phyloP scores from a whole-genome alignment of 2,113 vertebrate species.

The Tangachromis dhanisi region DNA sequence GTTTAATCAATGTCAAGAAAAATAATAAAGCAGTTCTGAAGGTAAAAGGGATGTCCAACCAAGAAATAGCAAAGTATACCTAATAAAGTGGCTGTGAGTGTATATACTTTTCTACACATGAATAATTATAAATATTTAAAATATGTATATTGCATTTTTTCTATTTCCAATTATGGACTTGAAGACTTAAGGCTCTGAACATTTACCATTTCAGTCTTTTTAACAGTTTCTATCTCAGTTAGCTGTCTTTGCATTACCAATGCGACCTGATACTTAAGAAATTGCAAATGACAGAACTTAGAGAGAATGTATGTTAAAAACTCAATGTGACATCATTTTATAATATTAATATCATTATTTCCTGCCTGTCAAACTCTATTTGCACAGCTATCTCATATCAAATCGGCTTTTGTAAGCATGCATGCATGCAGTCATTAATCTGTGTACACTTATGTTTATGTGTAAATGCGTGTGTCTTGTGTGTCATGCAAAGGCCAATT shows the following conservation, averaged over 20 bases:
- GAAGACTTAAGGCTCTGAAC: background rate
- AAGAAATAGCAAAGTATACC: background rate
- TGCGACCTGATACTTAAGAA: background rate
- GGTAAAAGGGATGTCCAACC: background rate
- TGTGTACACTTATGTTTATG: background rate
- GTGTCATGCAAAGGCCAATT: conserved; percentile 12
- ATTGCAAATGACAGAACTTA: background rate
- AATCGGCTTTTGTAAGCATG: background rate
- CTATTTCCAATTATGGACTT: background rate
- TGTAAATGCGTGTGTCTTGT: background rate
- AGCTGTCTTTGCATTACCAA: background rate
- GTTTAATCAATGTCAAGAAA: background rate
- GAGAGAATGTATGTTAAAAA: background rate
- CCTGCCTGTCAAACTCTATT: background rate
- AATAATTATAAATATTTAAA: background rate
- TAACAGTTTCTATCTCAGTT: background rate
- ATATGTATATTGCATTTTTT: background rate
- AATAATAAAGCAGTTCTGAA: background rate
- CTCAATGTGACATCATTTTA: background rate
- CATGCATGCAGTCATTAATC: background rate
- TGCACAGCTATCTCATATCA: background rate
- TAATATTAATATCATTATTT: background rate
- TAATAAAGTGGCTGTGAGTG: background rate
- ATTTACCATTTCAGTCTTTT: background rate
- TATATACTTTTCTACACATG: background rate